Evolutionary conservation across 1,140 invertebrate genomes (phyloP).

Genomic region (Pogonomyrmex californicus): DNA sequence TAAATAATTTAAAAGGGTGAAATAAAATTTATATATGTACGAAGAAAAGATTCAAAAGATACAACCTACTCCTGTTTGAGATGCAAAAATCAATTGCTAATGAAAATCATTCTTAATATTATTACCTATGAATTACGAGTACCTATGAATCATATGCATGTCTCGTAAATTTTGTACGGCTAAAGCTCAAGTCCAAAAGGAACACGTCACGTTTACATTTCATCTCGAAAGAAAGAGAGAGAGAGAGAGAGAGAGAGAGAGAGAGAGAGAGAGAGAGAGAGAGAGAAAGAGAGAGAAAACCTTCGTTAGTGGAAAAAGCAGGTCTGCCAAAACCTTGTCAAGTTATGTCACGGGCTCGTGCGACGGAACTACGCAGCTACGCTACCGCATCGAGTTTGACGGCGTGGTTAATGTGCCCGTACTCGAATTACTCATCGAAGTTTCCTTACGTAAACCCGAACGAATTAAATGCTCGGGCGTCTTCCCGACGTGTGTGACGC

Average conservation of each 20-base stretch:
- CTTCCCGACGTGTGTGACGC: slow-evolving; percentile 35
- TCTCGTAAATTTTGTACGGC: slow-evolving; percentile 11
- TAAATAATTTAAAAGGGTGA: not conserved
- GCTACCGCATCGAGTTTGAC: slow-evolving; percentile 1
- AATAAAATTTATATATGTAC: not conserved
- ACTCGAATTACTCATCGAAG: slow-evolving; percentile 39
- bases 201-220: slow-evolving; percentile 51
- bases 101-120: slow-evolving; percentile 14
- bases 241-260: slow-evolving; percentile 2
- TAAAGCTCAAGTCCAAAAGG: slow-evolving; percentile 37
- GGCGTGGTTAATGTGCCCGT: slow-evolving; percentile 27
- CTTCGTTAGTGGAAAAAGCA: not conserved
- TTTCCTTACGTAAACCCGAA: slow-evolving; percentile 61
- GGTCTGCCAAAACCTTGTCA: slow-evolving; percentile 71
- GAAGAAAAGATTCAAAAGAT: not conserved
- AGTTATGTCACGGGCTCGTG: slow-evolving; percentile 66
- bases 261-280: not conserved
- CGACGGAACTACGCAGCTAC: slow-evolving; percentile 37
- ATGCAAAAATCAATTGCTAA: not conserved
- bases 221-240: slow-evolving; percentile 22
- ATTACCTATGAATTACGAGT: not conserved
- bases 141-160: not conserved
- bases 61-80: not conserved
- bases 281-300: not conserved
- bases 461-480: slow-evolving; percentile 49